These are phyloP conservation scores for Craterocephalus amniculus DNA, from an alignment of 2,797 vertebrate species.

Conservation along the genomic window DNA sequence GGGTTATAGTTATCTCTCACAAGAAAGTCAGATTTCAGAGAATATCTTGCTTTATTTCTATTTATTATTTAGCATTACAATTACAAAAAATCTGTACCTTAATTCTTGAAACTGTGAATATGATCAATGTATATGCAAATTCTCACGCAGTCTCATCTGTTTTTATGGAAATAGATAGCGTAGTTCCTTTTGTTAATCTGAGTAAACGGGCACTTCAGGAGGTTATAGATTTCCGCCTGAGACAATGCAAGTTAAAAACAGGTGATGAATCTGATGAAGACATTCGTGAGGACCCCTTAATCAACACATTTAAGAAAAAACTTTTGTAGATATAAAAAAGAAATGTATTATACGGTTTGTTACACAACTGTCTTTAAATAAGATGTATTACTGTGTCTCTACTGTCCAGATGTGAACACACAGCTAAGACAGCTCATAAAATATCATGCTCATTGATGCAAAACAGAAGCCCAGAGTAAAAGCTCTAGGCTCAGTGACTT, in stretches of 20 bases:
- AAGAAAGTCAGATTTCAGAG: not conserved
- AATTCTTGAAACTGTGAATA: not conserved
- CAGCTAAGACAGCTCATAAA: not conserved
- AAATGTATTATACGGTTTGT: not conserved
- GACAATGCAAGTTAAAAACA: not conserved
- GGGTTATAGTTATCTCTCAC: not conserved
- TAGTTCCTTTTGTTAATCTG: not conserved
- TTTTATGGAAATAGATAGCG: not conserved
- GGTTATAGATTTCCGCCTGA: not conserved
- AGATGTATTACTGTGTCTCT: not conserved
- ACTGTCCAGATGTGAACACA: slow-evolving; percentile 17
- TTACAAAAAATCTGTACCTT: not conserved
- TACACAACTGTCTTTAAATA: not conserved
- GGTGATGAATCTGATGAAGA: not conserved
- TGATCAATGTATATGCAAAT: not conserved
- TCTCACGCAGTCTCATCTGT: not conserved
- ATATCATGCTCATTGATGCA: not conserved
- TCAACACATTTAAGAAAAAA: not conserved
- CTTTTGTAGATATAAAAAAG: not conserved
- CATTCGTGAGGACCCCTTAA: not conserved
- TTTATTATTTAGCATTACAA: not conserved
- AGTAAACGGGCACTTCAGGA: not conserved
- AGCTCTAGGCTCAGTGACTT: slow-evolving; percentile 2
- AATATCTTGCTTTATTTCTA: not conserved
- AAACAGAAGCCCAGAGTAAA: slow-evolving; percentile 10